phyloP scores from a whole-genome alignment of 1,140 invertebrate genomes.

The Drosophila sucinea region DNA sequence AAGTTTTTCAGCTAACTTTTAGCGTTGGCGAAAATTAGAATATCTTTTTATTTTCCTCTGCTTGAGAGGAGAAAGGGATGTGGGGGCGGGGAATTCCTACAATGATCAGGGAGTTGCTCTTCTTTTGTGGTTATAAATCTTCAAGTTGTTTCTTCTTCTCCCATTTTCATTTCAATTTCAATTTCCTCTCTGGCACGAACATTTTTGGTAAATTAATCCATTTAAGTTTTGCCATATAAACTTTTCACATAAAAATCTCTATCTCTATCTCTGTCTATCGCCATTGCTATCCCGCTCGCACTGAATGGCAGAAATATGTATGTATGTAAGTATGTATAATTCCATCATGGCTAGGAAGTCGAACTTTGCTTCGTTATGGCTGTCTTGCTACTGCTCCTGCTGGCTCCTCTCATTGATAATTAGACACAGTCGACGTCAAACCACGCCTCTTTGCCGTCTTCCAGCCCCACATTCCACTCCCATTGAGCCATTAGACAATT shows the following conservation, averaged over 20 bases:
- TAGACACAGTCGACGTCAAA: slow-evolving; percentile 42
- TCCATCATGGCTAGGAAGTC: slow-evolving; percentile 28
- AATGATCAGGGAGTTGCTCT: slow-evolving; percentile 53
- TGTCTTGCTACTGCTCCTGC: neutral
- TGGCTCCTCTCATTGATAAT: slow-evolving; percentile 70
- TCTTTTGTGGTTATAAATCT: slow-evolving; percentile 40
- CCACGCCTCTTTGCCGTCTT: slow-evolving; percentile 5
- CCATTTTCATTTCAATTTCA: slow-evolving; percentile 55
- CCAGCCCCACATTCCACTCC: slow-evolving; percentile 9
- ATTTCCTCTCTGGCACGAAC: slow-evolving; percentile 71
- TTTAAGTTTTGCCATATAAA: slow-evolving; percentile 79
- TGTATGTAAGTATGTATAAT: slow-evolving; percentile 30
- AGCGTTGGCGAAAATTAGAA: slow-evolving; percentile 48
- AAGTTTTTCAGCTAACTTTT: slow-evolving; percentile 67
- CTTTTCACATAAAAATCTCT: slow-evolving; percentile 73
- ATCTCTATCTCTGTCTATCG: slow-evolving; percentile 10
- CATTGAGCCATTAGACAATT: slow-evolving; percentile 67
- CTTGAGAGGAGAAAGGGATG: neutral
- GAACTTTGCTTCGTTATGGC: slow-evolving; percentile 31
- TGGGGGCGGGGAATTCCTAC: slow-evolving; percentile 4
- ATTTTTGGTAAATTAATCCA: slow-evolving; percentile 76
- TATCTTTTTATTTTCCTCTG: slow-evolving; percentile 18
- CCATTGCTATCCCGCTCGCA: slow-evolving; percentile 12
- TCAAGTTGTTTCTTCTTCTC: slow-evolving; percentile 27
- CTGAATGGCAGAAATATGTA: slow-evolving; percentile 15